Base-by-base conservation (phyloP, 2,888 invertebrate genomes). In the Dicycla oo region DNA sequence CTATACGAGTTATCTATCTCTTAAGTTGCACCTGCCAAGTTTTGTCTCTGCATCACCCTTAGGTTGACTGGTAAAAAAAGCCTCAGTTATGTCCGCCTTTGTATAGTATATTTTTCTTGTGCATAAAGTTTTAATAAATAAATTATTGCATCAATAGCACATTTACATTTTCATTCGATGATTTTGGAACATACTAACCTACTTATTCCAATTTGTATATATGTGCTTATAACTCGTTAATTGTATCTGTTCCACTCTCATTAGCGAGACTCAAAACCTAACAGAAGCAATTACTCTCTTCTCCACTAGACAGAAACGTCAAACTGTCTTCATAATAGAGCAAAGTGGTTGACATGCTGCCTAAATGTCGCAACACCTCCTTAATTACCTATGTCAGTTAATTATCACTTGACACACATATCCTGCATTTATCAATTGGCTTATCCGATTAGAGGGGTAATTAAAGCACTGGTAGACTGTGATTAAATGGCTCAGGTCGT, bases 401-500 rank as follows among this genome's bases (percentile, higher is more conserved):
- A 86, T 85, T 83, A 80, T 81, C 83, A 80, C 81, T 86, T 83
- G 86, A 83, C 86, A 86, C 68, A 86, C 67, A 78, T 80, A 68
- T 56, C 26, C 38, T 72, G 73, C 79, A 80, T 81, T 86, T 86
- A 85, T 84, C 88, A 82, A 83, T 84, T 84, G 86, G 83, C 69
- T 82, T 73, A 84, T 82, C 73, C 82, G 88, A 89, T 90, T 87
- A 89, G 78, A 81, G 77, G 75, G 74, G 85, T 86, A 88, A 89
- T 91, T 89, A 83, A 73, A 71, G 63, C 83, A 80, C 78, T 88
- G 81, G 85, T 87, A 88, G 77, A 76, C 64, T 80, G 75, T 86
- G 81, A 86, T 88, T 85, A 78, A 80, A 84, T 82, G 71, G 76
- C 67, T 77, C 82, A 73, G 70, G 70, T 72, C 61, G 49, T n/a